Evolutionary conservation across 2,113 vertebrate species (phyloP).

Genomic region (Naja naja): DNA sequence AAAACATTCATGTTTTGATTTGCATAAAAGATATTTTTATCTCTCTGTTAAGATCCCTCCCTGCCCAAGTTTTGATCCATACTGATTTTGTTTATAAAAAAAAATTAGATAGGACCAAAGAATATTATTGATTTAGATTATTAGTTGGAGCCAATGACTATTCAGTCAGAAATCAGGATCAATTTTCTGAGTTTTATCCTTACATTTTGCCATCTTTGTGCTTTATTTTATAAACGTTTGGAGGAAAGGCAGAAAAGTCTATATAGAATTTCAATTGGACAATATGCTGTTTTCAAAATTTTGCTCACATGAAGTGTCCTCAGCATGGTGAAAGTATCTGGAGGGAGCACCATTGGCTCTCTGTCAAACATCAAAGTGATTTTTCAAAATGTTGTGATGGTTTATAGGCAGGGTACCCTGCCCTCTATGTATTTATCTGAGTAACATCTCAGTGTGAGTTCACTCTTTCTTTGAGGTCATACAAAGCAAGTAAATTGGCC

Average conservation of each 20-base stretch:
- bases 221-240: slow-evolving; percentile 34
- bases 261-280: slow-evolving; percentile 27
- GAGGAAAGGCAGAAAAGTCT: neutral
- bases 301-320: slow-evolving; percentile 64
- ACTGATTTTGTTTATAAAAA: no score
- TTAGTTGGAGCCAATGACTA: neutral
- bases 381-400: slow-evolving; percentile 73
- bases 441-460: slow-evolving; percentile 44
- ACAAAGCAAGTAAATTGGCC: slow-evolving; percentile 44
- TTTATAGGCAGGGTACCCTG: slow-evolving; percentile 50
- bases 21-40: no score
- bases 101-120: no score
- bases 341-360: slow-evolving; percentile 52
- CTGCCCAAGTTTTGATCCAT: no score
- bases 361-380: slow-evolving; percentile 74
- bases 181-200: slow-evolving; percentile 35
- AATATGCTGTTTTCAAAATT: slow-evolving; percentile 55
- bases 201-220: slow-evolving; percentile 7
- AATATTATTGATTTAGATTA: slow-evolving; percentile 7
- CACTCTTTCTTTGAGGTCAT: slow-evolving; percentile 32
- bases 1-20: no score
- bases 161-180: slow-evolving; percentile 15
- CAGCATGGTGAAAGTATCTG: slow-evolving; percentile 58
- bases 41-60: no score
- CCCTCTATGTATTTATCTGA: slow-evolving; percentile 60